These are phyloP conservation scores for Diorhabda elongata DNA, from an alignment of 1,140 invertebrate genomes.

Conservation along the genomic window DNA sequence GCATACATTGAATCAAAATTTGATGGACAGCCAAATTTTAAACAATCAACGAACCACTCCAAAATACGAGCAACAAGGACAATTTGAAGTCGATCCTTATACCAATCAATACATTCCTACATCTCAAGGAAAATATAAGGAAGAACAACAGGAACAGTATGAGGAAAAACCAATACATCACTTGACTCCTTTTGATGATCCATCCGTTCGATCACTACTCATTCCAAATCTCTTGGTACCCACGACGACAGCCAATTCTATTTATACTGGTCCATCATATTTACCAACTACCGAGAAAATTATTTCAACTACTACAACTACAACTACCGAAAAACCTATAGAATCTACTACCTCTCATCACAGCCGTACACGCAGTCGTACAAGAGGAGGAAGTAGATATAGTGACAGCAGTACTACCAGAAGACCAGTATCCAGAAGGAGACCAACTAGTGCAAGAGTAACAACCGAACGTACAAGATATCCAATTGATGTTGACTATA, in stretches of 20 bases:
- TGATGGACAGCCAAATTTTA: slow-evolving; percentile 18
- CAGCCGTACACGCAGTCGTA: slow-evolving; percentile 35
- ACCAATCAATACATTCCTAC: background rate
- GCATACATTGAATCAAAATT: slow-evolving; percentile 13
- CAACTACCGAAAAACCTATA: slow-evolving; percentile 46
- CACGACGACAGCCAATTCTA: slow-evolving; percentile 19
- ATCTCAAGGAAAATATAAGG: slow-evolving; percentile 15
- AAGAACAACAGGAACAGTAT: slow-evolving; percentile 32
- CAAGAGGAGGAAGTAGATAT: slow-evolving; percentile 31
- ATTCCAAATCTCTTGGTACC: slow-evolving; percentile 36
- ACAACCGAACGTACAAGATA: slow-evolving; percentile 49
- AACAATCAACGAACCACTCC: slow-evolving; percentile 40
- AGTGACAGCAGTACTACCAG: slow-evolving; percentile 25
- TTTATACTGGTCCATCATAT: slow-evolving; percentile 9
- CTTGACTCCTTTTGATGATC: slow-evolving; percentile 58
- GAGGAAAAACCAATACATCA: slow-evolving; percentile 55
- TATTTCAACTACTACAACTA: slow-evolving; percentile 37
- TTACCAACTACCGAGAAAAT: slow-evolving; percentile 23
- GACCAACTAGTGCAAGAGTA: slow-evolving; percentile 27
- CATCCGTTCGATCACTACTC: slow-evolving; percentile 39
- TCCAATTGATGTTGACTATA: slow-evolving; percentile 28
- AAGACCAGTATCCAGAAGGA: slow-evolving; percentile 25
- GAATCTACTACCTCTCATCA: slow-evolving; percentile 46
- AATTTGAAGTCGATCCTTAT: background rate
- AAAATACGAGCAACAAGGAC: slow-evolving; percentile 17